Conservation (phyloP, 2,888 invertebrate genomes). For the Andrena haemorrhoa region DNA sequence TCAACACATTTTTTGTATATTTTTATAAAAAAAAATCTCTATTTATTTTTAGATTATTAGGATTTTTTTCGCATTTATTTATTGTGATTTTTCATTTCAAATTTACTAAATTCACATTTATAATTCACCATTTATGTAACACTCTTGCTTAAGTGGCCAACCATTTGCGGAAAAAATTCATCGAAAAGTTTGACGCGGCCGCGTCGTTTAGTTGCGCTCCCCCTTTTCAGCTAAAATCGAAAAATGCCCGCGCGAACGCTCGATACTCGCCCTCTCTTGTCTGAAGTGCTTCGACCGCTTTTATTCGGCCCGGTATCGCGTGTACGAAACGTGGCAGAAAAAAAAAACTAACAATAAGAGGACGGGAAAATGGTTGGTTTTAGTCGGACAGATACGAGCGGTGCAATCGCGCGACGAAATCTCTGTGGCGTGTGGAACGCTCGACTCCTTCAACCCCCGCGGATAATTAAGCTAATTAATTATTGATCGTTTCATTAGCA, state of each 20-base stretch:
- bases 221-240: not conserved
- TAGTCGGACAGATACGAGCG: not conserved
- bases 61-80: too few relatives aligned
- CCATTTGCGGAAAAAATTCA: not conserved
- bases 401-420: not conserved
- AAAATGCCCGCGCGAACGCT: constrained; percentile 16
- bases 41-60: too few relatives aligned
- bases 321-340: not conserved
- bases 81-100: too few relatives aligned
- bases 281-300: constrained; percentile 22
- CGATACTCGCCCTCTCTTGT: constrained; percentile 20
- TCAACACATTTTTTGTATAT: too few relatives aligned
- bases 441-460: constrained; percentile 20
- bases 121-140: too few relatives aligned
- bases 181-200: not conserved
- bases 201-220: not conserved
- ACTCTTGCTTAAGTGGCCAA: too few relatives aligned
- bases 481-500: constrained; percentile 60
- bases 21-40: too few relatives aligned
- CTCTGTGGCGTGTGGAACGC: constrained; percentile 9
- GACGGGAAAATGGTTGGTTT: not conserved
- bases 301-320: constrained; percentile 4
- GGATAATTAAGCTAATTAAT: constrained; percentile 50
- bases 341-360: not conserved
- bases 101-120: too few relatives aligned